Base-by-base conservation (phyloP, 2,888 invertebrate species). In the Euclidia mi region DNA sequence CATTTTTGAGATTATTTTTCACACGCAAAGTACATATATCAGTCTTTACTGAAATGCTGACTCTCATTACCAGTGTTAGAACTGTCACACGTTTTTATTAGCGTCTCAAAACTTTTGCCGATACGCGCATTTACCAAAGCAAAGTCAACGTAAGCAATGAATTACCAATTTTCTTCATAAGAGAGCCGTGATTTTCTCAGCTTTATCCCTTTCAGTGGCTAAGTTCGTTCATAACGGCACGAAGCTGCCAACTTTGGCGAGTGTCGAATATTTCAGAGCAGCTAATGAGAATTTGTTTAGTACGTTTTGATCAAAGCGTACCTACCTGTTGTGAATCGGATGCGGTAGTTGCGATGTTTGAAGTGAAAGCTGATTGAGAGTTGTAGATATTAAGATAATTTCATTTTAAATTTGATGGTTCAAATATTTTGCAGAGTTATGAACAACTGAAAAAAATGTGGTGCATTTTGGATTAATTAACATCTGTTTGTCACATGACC, bases 141-240 rank as follows among this genome's bases (percentile, higher is more conserved):
- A 77, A 85, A 84, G 79, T 82, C 78, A 82, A 84, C 80, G 77
- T 77, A 85, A 85, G 84, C 85, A 88, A 88, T 89, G 87, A 89
- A 89, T 89, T 85, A 89, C 87, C 82, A 87, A 89, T 89, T 89
- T 88, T 83, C 82, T 84, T 86, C 85, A 84, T 83, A 85, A 81
- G 84, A 82, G 83, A 87, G 82, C 84, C 84, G 75, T 70, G 82
- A 87, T 81, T 87, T 86, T 84, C 74, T 68, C 82, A 81, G 81
- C 84, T 85, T 84, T 82, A 85, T 86, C 86, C 88, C 88, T 87
- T 89, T 88, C 85, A 82, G 78, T 81, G 82, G 79, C 76, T 76
- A 89, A 89, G 87, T 89, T 90, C 80, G 79, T 85, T 90, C 89
- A 89, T 90, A 89, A 90, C 83, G 81, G 60, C 74, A 76, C 69